phyloP scores from a whole-genome alignment of 2,113 vertebrate genomes.

The Ceuthmochares aereus region DNA sequence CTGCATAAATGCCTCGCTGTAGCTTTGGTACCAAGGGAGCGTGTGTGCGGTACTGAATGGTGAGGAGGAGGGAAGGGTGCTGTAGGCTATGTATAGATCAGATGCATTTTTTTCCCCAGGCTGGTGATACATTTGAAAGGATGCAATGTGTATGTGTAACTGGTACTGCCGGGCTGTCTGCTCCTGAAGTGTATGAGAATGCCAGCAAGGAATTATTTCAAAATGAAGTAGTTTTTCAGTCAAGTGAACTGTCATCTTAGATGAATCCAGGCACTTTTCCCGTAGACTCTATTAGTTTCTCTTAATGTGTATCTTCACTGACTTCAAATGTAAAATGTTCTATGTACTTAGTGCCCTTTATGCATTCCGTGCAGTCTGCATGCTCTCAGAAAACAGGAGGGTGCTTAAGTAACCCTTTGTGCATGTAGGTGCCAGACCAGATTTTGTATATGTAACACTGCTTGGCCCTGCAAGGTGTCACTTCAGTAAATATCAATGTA shows the following conservation, averaged over 20 bases:
- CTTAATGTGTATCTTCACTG: not conserved
- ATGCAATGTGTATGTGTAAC: constrained; percentile 60
- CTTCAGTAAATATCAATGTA: not conserved
- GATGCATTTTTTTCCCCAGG: not conserved
- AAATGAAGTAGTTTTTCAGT: not conserved
- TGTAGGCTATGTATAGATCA: constrained; percentile 3
- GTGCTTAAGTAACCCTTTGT: not conserved
- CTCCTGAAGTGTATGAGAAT: not conserved
- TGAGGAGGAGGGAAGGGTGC: not conserved
- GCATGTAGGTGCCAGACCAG: not conserved
- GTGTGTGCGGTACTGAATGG: not conserved
- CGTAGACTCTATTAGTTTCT: not conserved
- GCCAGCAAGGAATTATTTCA: not conserved
- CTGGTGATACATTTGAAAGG: constrained; percentile 31
- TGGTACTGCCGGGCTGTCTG: constrained; percentile 60
- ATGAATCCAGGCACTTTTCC: not conserved
- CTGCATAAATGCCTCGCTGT: constrained; percentile 63
- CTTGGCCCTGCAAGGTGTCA: not conserved
- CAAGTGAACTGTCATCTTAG: not conserved
- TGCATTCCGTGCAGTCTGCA: not conserved
- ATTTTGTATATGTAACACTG: not conserved
- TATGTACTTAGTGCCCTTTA: not conserved
- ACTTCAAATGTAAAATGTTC: not conserved
- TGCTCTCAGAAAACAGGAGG: not conserved
- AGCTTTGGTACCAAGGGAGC: constrained; percentile 28